phyloP scores from a whole-genome alignment of 2,797 vertebrate species.

The Pipistrellus pygmaeus region DNA sequence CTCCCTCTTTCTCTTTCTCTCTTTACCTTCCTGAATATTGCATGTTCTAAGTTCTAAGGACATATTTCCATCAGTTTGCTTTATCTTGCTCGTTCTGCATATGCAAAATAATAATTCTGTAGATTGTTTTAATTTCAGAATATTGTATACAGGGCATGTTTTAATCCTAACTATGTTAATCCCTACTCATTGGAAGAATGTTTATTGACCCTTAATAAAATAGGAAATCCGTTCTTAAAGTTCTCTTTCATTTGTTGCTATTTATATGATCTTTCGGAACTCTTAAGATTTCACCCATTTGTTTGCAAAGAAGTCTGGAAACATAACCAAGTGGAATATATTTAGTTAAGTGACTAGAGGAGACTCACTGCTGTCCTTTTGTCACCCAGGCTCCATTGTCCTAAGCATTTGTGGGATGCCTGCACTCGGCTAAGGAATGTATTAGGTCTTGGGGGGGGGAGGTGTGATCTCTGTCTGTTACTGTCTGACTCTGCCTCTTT shows the following conservation, averaged over 20 bases:
- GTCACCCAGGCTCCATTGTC: neutral
- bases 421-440: neutral
- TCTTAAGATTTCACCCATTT: constrained; percentile 58
- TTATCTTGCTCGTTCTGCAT: constrained; percentile 36
- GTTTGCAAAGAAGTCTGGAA: constrained; percentile 61
- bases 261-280: constrained; percentile 45
- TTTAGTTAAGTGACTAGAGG: neutral
- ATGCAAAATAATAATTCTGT: constrained; percentile 3
- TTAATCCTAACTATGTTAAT: neutral
- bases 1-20: neutral
- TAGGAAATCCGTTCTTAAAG: constrained; percentile 45
- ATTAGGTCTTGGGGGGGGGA: neutral
- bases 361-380: neutral
- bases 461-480: neutral
- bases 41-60: constrained; percentile 28
- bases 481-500: neutral
- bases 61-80: constrained; percentile 66
- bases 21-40: neutral
- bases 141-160: constrained; percentile 27
- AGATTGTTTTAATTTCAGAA: constrained; percentile 69
- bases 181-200: constrained; percentile 51
- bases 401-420: neutral
- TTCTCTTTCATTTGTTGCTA: constrained; percentile 24
- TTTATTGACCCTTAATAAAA: constrained; percentile 67
- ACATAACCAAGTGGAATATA: neutral